Base-by-base conservation (phyloP, 2,888 invertebrate genomes). In the Ochlodes sylvanus region DNA sequence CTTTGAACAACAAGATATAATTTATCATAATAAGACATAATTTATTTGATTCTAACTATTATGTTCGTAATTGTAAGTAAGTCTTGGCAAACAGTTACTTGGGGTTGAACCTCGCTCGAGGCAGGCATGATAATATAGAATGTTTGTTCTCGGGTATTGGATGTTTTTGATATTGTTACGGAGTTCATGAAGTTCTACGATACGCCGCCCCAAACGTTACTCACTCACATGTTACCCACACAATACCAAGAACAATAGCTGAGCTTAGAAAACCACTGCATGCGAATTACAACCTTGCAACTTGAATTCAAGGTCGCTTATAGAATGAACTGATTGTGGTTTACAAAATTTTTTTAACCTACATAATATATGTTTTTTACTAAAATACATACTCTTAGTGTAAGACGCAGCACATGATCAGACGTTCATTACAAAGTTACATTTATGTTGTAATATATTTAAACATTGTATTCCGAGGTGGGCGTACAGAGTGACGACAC, bases 121-220 rank as follows among this genome's bases (percentile, higher is more conserved):
- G 50, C 50, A 19, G 19, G 19, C 50, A 19, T 50, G 19, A 19
- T n/a, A 9, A 47, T 47, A 50, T 19, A 17, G 17, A 47, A 47
- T 50, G 50, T 50, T 50, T 50, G 50, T 19, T 9, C 50, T 50
- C 50, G 50, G 19, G 19, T 19, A 50, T 21, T 19, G 50, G 19
- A 21, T 50, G 50, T 50, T 50, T 50, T 50, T 50, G 47, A 50
- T 50, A 50, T 50, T 50, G 19, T 50, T 50, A 50, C 19, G 2
- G 12, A 50, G 50, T 19, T 47, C 17, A 17, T 19, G 19, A 50
- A 50, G 19, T 19, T 50, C 7, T 19, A 47, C 10, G 19, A 50
- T 4, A 50, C 50, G 4, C 50, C 10, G 50, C 19, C 50, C 9
- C 19, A 50, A 19, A 19, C 12, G 12, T 19, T 50, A 50, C 19